Evolutionary conservation across 2,797 vertebrate species (phyloP).

Genomic region (Hypotaenidia philippensis): DNA sequence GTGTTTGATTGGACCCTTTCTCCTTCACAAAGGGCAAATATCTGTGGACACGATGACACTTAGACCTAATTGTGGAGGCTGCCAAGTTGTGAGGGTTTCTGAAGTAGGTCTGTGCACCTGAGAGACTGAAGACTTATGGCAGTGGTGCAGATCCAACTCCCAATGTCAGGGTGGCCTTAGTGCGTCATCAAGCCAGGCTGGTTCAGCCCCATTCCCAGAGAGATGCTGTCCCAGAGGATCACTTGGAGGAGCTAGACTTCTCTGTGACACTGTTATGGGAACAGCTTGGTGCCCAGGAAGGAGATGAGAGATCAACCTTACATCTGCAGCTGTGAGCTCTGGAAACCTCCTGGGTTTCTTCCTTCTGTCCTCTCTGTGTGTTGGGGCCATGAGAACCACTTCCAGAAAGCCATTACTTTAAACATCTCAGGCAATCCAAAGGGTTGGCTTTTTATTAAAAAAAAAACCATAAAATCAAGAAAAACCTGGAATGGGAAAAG

Average conservation of each 20-base stretch:
- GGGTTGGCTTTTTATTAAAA: background rate
- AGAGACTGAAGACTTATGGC: background rate
- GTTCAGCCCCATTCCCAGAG: background rate
- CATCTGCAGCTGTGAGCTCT: background rate
- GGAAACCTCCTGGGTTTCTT: background rate
- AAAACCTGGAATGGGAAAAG: background rate
- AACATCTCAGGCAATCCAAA: background rate
- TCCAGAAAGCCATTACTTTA: background rate
- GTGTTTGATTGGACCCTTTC: background rate
- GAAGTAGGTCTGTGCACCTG: rapidly evolving
- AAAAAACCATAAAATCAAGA: background rate
- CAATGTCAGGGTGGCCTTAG: rapidly evolving
- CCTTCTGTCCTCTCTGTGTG: background rate
- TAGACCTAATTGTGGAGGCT: background rate
- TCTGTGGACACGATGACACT: background rate
- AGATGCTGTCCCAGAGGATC: background rate
- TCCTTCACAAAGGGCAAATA: background rate
- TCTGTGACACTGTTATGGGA: background rate
- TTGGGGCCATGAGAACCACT: background rate
- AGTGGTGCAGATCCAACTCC: background rate
- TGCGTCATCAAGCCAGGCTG: background rate
- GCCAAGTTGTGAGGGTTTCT: background rate
- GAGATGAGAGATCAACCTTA: background rate
- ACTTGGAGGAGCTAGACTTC: background rate
- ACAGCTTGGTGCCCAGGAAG: background rate